Evolutionary conservation across 2,797 vertebrate genomes (phyloP).

Genomic region (Telmatherina bonti): DNA sequence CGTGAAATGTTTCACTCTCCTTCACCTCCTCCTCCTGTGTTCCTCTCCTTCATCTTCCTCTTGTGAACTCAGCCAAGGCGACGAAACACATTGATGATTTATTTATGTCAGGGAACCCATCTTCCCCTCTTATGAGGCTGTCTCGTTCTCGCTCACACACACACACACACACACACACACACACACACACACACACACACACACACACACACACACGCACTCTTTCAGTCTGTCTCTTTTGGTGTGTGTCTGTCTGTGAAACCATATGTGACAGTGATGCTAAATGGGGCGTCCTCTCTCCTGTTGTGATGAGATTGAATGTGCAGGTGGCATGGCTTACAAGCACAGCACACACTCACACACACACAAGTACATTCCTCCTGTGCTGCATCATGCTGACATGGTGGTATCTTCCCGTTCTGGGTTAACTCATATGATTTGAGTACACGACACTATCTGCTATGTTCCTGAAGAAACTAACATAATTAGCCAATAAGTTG

Average conservation of each 20-base stretch:
- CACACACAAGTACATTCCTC: slow-evolving; percentile 8
- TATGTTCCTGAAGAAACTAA: not conserved
- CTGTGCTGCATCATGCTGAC: slow-evolving; percentile 35
- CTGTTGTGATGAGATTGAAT: slow-evolving; percentile 58
- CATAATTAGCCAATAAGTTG: not conserved
- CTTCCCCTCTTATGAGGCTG: slow-evolving; percentile 27
- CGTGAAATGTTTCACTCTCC: slow-evolving; percentile 38
- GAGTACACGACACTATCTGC: slow-evolving; percentile 16
- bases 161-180: slow-evolving; percentile 16
- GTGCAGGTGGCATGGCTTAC: slow-evolving; percentile 55
- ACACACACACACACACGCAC: no score
- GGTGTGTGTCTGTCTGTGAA: slow-evolving; percentile 63
- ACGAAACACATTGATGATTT: slow-evolving; percentile 69
- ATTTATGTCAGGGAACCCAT: slow-evolving; percentile 67
- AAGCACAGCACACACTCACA: slow-evolving; percentile 18
- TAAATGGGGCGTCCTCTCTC: slow-evolving; percentile 63
- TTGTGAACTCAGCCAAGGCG: slow-evolving; percentile 50
- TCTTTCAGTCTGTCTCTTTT: slow-evolving; percentile 40
- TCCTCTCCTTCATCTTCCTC: slow-evolving; percentile 46
- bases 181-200: no score
- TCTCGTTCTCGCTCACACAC: not conserved
- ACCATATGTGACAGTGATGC: slow-evolving; percentile 70
- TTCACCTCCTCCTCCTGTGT: slow-evolving; percentile 33
- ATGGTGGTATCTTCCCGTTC: slow-evolving; percentile 31
- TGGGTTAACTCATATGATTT: slow-evolving; percentile 35